Conservation (phyloP, 2,888 invertebrate genomes). For the Thysanoteuthis rhombus region DNA sequence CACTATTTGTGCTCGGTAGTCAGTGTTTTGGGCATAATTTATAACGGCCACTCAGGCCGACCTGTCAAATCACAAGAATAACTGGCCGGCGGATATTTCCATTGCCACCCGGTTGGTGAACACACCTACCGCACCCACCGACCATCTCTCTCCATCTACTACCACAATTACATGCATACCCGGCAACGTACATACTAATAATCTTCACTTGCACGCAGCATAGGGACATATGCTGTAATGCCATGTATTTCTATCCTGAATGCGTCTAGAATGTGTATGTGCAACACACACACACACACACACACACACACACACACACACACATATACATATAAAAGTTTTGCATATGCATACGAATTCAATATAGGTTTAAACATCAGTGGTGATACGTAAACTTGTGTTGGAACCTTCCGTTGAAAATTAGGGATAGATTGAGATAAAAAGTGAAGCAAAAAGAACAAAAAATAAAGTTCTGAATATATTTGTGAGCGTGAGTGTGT, state of each 20-base stretch:
- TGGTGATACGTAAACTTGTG: too few species aligned
- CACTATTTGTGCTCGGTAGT: neutral
- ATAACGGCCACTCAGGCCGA: neutral
- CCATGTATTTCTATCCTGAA: neutral
- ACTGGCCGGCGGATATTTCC: neutral
- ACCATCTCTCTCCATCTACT: neutral
- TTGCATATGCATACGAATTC: too few species aligned
- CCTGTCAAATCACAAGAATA: slow-evolving; percentile 12
- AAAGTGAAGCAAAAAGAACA: too few species aligned
- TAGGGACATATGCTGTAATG: neutral
- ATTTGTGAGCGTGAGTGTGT: too few species aligned
- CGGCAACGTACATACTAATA: neutral
- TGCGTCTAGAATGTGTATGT: neutral
- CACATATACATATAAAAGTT: too few species aligned
- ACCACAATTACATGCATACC: neutral
- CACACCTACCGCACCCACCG: neutral
- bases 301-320: neutral
- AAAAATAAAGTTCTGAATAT: too few species aligned
- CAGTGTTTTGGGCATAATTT: neutral
- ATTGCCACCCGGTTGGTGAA: neutral
- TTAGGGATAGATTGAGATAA: too few species aligned
- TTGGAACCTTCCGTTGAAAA: too few species aligned
- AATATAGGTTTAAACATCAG: too few species aligned
- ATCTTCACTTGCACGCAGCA: neutral
- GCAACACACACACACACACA: neutral